Evolutionary conservation across 2,888 invertebrate species (phyloP), one percentile per base, ranked within the genome.

Genomic region (Cerastis rubricosa): DNA sequence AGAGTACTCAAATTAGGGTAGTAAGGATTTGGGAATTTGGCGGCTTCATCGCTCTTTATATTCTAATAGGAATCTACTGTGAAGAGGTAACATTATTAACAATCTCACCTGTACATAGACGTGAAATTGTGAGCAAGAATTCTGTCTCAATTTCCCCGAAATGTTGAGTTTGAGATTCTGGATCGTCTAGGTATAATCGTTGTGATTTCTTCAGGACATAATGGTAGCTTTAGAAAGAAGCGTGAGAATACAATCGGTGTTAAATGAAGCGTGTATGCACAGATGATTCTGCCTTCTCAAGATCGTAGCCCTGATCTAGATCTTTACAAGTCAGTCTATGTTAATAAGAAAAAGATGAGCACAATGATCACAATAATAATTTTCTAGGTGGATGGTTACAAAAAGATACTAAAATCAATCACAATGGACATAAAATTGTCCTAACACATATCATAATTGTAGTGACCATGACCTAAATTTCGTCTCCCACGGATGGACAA

Each of bases 291-390:
- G 71, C 66, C 71, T 83, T 47, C 59, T 86, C 84, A 83, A 83
- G 84, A 78, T 70, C 84, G 19, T 63, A 67, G 59, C 83, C 83
- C 45, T 83, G 83, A 83, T 86, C 83, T 83, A 83, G 86, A 83
- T 83, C 78, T 83, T 69, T 57, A 66, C 78, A 86, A 77, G 19
- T 61, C 78, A 61, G 51, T 72, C 66, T 64, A 83, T 70, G 63
- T 35, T 86, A 77, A 61, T 70, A 78, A 67, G 78, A 86, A 83
- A 86, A 70, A 83, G 83, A 83, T 83, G 71, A 77, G n/a, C 45
- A 57, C 45, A 70, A 67, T 59, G 70, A 74, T 29, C 40, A 59
- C 43, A 71, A 66, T 63, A 70, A 40, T 67, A 40, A 45, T 70
- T 64, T 81, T 85, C 43, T 49, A 61, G 12, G 47, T 29, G 22